Evolutionary conservation across 2,797 vertebrate species (phyloP).

Genomic region (Ciconia nigra): DNA sequence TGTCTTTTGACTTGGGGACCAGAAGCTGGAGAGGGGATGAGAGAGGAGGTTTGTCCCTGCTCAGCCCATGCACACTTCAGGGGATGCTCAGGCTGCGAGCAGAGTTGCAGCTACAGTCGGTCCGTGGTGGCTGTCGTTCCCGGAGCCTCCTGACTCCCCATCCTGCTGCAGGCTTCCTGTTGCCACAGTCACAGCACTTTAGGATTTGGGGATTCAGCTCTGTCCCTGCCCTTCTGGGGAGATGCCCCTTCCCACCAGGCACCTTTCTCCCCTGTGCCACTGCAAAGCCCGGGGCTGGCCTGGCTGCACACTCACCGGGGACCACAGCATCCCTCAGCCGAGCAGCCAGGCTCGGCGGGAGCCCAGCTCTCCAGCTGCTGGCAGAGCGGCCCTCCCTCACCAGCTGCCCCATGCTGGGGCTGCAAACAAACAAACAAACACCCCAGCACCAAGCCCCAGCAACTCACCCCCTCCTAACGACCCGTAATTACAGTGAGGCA

Average conservation of each 20-base stretch:
- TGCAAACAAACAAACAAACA: conserved; percentile 50
- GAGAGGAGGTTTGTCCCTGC: not conserved
- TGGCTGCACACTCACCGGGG: accelerated
- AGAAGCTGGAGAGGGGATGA: not conserved
- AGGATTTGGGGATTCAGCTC: not conserved
- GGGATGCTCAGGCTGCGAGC: not conserved
- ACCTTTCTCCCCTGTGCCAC: not conserved
- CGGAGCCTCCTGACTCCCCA: not conserved
- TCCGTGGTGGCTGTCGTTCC: not conserved
- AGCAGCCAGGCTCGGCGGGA: accelerated
- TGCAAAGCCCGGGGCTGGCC: not conserved
- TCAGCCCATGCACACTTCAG: not conserved
- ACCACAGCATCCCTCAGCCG: not conserved
- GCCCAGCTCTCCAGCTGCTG: not conserved
- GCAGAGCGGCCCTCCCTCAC: not conserved
- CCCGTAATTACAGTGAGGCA: conserved; percentile 2
- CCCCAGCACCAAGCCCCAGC: conserved; percentile 15
- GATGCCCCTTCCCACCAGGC: not conserved
- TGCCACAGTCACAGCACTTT: not conserved
- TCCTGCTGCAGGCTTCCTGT: not conserved
- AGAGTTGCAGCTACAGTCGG: accelerated
- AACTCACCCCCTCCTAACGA: conserved; percentile 11
- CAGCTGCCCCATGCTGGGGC: not conserved
- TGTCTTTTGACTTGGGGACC: not conserved
- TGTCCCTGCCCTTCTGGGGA: not conserved